Conservation (phyloP, 2,113 vertebrate species). For the Barnardius zonarius region DNA sequence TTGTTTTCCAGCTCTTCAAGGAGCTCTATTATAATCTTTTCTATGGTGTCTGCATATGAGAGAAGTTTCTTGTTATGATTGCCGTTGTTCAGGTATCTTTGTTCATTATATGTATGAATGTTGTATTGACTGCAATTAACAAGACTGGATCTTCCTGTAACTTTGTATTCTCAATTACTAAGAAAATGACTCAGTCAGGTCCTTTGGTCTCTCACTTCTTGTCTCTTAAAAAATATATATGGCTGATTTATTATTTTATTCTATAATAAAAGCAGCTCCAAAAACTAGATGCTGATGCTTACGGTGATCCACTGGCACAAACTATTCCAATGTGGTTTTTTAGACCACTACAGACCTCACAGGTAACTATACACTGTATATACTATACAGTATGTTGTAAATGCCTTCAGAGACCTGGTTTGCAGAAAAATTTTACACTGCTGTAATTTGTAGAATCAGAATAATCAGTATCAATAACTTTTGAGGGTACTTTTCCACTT, state of each 20-base stretch:
- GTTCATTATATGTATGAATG: background rate
- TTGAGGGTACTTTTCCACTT: background rate
- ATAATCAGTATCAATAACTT: background rate
- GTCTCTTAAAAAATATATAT: background rate
- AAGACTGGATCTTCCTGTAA: background rate
- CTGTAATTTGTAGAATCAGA: background rate
- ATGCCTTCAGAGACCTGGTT: background rate
- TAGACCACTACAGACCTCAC: background rate
- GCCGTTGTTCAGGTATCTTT: background rate
- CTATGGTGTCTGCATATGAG: background rate
- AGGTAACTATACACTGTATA: background rate
- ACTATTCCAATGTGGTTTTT: background rate
- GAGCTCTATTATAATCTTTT: background rate
- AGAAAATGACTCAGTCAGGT: background rate
- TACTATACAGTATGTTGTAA: background rate
- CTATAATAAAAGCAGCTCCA: background rate
- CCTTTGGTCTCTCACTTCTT: background rate
- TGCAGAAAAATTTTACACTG: background rate
- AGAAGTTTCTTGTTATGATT: background rate
- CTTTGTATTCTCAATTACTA: background rate
- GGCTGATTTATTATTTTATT: background rate
- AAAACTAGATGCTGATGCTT: background rate
- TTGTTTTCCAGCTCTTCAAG: background rate
- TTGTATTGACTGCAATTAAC: background rate
- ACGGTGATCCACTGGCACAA: background rate